Base-by-base conservation (phyloP, 2,113 vertebrate species). In the Gasterosteus nipponicus region DNA sequence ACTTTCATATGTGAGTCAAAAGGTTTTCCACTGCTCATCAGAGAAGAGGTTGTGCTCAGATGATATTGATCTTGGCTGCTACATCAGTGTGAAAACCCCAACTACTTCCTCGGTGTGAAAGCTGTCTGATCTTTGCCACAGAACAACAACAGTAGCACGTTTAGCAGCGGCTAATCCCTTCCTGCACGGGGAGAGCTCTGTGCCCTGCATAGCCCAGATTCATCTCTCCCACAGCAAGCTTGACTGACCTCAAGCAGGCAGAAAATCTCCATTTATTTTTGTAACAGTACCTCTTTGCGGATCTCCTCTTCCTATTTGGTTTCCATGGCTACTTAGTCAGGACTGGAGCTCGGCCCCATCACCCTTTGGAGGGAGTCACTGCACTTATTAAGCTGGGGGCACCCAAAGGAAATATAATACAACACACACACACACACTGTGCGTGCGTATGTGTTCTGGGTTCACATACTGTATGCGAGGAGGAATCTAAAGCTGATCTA, bases 261-360 rank as follows among this genome's bases (percentile, higher is more conserved):
- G 85, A 93, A 93, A 86, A 94, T 92, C 91, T 88, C 85, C 78
- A 93, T 93, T 94, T 93, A 91, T 89, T 93, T 92, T 92, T 88
- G 83, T 91, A 91, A 90, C 83, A 86, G 71, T 90, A 85, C 81
- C 84, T 73, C 86, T 80, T 77, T 42, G 62, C 74, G 51, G 57
- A 64, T 41, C 53, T 89, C 53, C 46, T 88, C 54, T 26, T 74
- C 64, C 86, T 81, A 71, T 61, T 0, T 87, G 87, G 79, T 91
- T 94, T 92, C 91, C 85, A 93, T 92, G 89, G 92, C 78, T 89
- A 92, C 86, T 85, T 83, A 75, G 89, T 94, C 91, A 94, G 87
- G 85, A 80, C 77, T 56, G 60, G 75, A 86, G 82, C 87, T 86
- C 59, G 10, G 47, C 9, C 67, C 85, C 84, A 69, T 59, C 91